Conservation (phyloP, 2,113 vertebrate genomes). For the Ochotona curzoniae region DNA sequence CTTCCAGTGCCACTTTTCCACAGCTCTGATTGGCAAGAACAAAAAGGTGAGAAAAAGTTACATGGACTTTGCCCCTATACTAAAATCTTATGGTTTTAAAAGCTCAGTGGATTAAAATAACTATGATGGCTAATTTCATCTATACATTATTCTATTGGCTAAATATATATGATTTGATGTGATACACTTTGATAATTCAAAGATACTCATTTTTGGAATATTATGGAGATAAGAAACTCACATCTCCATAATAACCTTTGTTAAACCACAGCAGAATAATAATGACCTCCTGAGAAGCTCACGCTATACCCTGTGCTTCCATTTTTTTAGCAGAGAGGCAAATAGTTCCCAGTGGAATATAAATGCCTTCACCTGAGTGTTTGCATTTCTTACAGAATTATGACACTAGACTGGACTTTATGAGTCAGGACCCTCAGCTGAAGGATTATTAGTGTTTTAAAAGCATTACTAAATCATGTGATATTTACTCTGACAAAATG, state of each 20-base stretch:
- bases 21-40: neutral
- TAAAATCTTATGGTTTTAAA: neutral
- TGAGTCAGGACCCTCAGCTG: neutral
- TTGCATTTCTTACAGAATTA: neutral
- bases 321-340: neutral
- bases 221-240: neutral
- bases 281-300: neutral
- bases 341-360: neutral
- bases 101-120: neutral
- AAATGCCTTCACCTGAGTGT: neutral
- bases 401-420: neutral
- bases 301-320: neutral
- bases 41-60: neutral
- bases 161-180: neutral
- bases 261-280: neutral
- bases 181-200: neutral
- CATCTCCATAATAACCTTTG: fast-evolving
- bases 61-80: neutral
- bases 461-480: neutral
- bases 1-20: fast-evolving
- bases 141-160: neutral
- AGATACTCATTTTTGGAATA: neutral
- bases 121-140: neutral
- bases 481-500: neutral
- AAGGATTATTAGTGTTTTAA: neutral